Percentiles rank a stretch among this genome's conserved stretches.
Evolutionary conservation across 2,797 vertebrate genomes (phyloP).

Genomic region (Clamator glandarius): DNA sequence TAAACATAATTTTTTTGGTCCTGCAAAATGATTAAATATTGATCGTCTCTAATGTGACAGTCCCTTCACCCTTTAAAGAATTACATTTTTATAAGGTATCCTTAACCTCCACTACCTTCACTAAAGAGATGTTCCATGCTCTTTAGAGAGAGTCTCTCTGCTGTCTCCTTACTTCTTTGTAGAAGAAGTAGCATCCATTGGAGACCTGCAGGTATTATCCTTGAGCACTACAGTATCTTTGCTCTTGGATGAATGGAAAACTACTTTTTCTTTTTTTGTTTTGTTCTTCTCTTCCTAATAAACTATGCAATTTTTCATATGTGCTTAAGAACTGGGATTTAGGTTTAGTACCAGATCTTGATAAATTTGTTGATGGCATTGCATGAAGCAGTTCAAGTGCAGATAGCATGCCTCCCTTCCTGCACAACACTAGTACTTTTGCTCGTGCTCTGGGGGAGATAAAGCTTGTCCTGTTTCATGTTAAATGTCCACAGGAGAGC

Average conservation of each 20-base stretch:
- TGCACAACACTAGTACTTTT: background rate
- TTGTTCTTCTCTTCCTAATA: fast-evolving
- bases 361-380: background rate
- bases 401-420: background rate
- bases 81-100: background rate
- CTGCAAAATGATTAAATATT: background rate
- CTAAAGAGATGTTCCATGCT: background rate
- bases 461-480: background rate
- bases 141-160: background rate
- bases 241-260: background rate
- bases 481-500: background rate
- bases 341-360: background rate
- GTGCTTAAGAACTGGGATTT: background rate
- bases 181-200: background rate
- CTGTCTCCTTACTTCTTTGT: background rate
- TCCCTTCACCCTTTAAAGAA: background rate
- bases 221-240: background rate
- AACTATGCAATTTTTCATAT: background rate
- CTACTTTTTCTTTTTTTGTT: background rate
- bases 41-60: background rate
- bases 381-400: background rate
- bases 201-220: background rate
- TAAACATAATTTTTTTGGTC: background rate
- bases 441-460: background rate
- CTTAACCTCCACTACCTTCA: background rate